These are phyloP conservation scores for Ferrisia virgata DNA, from an alignment of 2,888 invertebrate genomes.

Conservation along the genomic window DNA sequence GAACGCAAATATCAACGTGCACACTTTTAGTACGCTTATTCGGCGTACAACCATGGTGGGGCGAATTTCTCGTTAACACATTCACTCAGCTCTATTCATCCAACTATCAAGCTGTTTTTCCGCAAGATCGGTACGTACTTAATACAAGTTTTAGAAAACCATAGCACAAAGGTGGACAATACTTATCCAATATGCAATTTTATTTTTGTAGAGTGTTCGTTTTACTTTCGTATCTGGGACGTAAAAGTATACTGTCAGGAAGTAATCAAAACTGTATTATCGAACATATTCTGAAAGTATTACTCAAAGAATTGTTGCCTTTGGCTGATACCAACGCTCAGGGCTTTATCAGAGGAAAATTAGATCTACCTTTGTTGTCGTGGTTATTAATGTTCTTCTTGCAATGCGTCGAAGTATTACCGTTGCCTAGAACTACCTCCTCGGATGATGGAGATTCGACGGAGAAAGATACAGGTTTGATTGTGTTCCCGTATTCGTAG, in stretches of 20 bases:
- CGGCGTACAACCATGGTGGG: slow-evolving; percentile 81
- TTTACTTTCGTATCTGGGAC: slow-evolving; percentile 79
- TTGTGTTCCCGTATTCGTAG: not conserved
- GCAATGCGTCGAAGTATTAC: slow-evolving; percentile 61
- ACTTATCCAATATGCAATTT: not conserved
- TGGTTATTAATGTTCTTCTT: slow-evolving; percentile 75
- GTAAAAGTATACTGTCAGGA: slow-evolving; percentile 63
- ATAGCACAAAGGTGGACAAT: too few species aligned
- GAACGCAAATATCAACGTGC: slow-evolving; percentile 73
- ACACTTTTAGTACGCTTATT: slow-evolving; percentile 76
- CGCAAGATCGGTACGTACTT: slow-evolving; percentile 72
- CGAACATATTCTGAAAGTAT: slow-evolving; percentile 52
- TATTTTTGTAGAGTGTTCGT: slow-evolving; percentile 70
- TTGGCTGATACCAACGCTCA: slow-evolving; percentile 48
- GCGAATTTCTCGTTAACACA: slow-evolving; percentile 79
- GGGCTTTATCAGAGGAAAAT: slow-evolving; percentile 56
- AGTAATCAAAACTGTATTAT: slow-evolving; percentile 51
- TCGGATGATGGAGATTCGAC: slow-evolving; percentile 36
- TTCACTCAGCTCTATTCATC: slow-evolving; percentile 75
- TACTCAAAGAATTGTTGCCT: slow-evolving; percentile 51
- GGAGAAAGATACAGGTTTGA: slow-evolving; percentile 34
- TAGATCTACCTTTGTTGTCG: slow-evolving; percentile 67
- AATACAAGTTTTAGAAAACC: not conserved
- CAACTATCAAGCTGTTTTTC: slow-evolving; percentile 73
- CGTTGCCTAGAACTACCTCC: not conserved